Base-by-base conservation (phyloP, 2,888 invertebrate species). In the Ochropleura leucogaster region DNA sequence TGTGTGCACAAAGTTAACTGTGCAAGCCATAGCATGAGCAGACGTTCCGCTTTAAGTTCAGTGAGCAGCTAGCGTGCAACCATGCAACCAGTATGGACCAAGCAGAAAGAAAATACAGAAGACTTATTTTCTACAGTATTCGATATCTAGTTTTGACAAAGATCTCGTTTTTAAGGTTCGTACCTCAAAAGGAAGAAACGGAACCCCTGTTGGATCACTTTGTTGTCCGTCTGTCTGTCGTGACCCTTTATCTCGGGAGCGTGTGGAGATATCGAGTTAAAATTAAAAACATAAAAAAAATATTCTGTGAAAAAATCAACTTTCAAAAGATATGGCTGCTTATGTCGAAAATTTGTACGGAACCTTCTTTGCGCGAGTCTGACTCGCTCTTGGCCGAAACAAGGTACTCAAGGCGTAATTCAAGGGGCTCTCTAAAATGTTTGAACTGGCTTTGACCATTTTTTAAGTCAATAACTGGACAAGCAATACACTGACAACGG, bases 1-100 rank as follows among this genome's bases (percentile, higher is more conserved):
- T 74, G 77, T 79, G 81, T 80, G 72, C 74, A 79, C 68, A 79
- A 80, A 85, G 83, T 77, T 87, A 87, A 87, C 87, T 87, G 82
- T 85, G 78, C 73, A 83, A 74, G 75, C 75, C 74, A 82, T 64
- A 79, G 74, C 85, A 82, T 80, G 67, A 86, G 76, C 80, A 80
- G 75, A 82, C 77, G 77, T 75, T 79, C 81, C 83, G 86, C 86
- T 83, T 81, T 79, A 85, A 82, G 84, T 82, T 79, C 79, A 82
- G 68, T 79, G 85, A 82, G 77, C 82, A 79, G 55, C 64, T 79
- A 72, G 82, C 82, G 79, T 76, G 76, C 77, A 79, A 62, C 80
- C 73, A 79, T 69, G 71, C 81, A 83, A 86, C 82, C 77, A 80
- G 71, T 78, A 72, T 69, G 51, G n/a, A 65, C 67, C 76, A 74